These are phyloP conservation scores for Hirtodrosophila alboralis DNA, from an alignment of 2,888 invertebrate genomes.

Conservation along the genomic window DNA sequence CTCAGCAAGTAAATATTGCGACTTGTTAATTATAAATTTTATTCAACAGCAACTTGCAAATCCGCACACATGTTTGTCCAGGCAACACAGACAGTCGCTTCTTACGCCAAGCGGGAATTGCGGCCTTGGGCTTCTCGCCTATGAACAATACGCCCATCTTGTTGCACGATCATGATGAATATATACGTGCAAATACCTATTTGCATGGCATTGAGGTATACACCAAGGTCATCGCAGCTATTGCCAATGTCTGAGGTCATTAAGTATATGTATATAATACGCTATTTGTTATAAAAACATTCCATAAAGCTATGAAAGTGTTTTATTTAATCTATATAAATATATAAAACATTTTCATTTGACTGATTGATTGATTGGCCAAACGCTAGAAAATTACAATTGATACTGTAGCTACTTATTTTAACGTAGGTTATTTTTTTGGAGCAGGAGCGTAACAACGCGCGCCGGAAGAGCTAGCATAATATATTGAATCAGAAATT, in stretches of 20 bases:
- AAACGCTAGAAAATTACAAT: too few species aligned
- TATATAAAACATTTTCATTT: too few species aligned
- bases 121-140: conserved; percentile 96
- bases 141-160: conserved; percentile 93
- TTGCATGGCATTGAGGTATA: conserved; percentile 92
- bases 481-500: too few species aligned
- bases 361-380: too few species aligned
- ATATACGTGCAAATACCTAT: conserved; percentile 90
- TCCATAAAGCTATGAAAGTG: too few species aligned
- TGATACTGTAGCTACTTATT: too few species aligned
- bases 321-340: too few species aligned
- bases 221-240: conserved; percentile 72
- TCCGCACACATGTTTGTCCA: conserved; percentile 91
- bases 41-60: conserved; percentile 69
- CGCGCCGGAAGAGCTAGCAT: too few species aligned
- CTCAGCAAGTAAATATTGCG: neutral
- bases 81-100: conserved; percentile 96
- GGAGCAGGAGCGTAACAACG: too few species aligned
- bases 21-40: too few species aligned
- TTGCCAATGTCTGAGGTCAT: conserved; percentile 62
- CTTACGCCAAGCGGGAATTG: conserved; percentile 90
- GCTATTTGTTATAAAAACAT: neutral
- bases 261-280: neutral
- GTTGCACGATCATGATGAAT: conserved; percentile 96
- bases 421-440: too few species aligned